Percentiles rank a stretch among this genome's conserved stretches.
These are phyloP conservation scores for Pegoplata infirma DNA, from an alignment of 2,888 invertebrate species.

Conservation along the genomic window DNA sequence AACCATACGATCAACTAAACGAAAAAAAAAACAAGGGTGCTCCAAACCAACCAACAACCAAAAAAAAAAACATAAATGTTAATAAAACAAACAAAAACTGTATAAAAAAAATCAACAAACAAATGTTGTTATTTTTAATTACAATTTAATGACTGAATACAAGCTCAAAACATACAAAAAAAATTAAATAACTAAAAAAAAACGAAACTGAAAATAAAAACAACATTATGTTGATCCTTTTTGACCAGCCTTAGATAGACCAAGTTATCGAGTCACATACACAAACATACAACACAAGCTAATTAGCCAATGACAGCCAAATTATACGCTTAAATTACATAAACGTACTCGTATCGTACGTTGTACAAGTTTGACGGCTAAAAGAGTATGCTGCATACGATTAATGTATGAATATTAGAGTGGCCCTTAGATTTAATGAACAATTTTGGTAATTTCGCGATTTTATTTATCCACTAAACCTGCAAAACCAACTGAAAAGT, in stretches of 20 bases:
- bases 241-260: slow-evolving; percentile 39
- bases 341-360: not conserved
- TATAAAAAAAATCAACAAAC: slow-evolving; percentile 50
- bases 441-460: too few species aligned
- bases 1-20: too few species aligned
- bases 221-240: slow-evolving; percentile 53
- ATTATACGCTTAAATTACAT: slow-evolving; percentile 65
- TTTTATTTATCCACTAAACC: too few species aligned
- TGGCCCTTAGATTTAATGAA: too few species aligned
- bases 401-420: too few species aligned
- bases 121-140: slow-evolving; percentile 60
- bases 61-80: slow-evolving; percentile 33
- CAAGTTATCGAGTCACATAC: not conserved
- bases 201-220: slow-evolving; percentile 17
- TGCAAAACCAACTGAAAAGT: too few species aligned
- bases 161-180: slow-evolving; percentile 28
- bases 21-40: slow-evolving; percentile 4
- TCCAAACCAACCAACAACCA: not conserved
- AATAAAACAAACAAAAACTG: slow-evolving; percentile 51
- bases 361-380: not conserved
- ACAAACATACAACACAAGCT: slow-evolving; percentile 32
- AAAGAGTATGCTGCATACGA: not conserved
- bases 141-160: slow-evolving; percentile 57
- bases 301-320: slow-evolving; percentile 68
- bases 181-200: too few species aligned